Percentiles rank a stretch among this genome's conserved stretches.
Evolutionary conservation across 1,140 invertebrate genomes (phyloP).

Genomic region (Aporrectodea caliginosa): DNA sequence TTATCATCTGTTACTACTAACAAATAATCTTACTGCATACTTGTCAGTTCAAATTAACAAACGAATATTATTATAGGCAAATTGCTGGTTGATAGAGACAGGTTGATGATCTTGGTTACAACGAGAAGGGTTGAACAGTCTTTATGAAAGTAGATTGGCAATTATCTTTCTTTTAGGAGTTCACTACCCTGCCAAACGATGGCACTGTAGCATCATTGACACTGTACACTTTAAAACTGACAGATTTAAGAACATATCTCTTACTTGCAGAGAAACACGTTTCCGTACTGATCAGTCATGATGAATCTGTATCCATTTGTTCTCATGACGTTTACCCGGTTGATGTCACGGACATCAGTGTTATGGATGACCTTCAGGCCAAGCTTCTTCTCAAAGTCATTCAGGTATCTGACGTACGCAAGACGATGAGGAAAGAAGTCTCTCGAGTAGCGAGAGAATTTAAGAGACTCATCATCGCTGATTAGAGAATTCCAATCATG

Average conservation of each 20-base stretch:
- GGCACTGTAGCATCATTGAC: no score
- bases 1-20: no score
- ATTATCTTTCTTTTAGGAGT: no score
- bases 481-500: slow-evolving; percentile 60
- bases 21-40: no score
- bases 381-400: slow-evolving; percentile 49
- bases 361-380: slow-evolving; percentile 53
- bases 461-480: slow-evolving; percentile 50
- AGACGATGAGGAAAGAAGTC: slow-evolving; percentile 54
- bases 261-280: slow-evolving; percentile 50
- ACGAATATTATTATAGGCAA: no score
- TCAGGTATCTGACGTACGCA: slow-evolving; percentile 49
- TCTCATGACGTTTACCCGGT: slow-evolving; percentile 24
- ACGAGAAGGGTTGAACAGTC: no score
- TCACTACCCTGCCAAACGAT: no score
- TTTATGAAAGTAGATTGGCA: no score
- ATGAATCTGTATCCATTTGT: slow-evolving; percentile 37
- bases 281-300: slow-evolving; percentile 49
- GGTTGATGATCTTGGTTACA: no score
- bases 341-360: slow-evolving; percentile 49
- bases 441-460: slow-evolving; percentile 50
- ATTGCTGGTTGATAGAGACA: no score
- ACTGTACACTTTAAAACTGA: no score
- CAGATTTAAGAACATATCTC: slow-evolving; percentile 15
- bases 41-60: no score